Percentiles rank a stretch among this genome's conserved stretches.
These are phyloP conservation scores for Nebria ingens DNA, from an alignment of 1,140 invertebrate species.

Conservation along the genomic window DNA sequence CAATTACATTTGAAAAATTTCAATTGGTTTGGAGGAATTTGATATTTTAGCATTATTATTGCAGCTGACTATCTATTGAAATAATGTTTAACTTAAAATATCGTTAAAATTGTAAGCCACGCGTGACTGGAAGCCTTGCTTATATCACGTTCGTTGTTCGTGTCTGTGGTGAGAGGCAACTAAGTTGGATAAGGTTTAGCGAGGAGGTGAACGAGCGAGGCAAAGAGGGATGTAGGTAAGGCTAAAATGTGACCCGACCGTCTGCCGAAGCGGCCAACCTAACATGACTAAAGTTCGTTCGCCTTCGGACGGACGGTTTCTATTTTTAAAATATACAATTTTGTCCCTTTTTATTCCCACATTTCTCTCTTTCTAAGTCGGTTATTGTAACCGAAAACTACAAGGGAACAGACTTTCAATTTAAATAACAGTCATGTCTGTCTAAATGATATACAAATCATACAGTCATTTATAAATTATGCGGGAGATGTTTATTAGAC, in stretches of 20 bases:
- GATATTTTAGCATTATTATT: too few relatives aligned
- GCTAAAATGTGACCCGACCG: background rate
- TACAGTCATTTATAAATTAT: too few relatives aligned
- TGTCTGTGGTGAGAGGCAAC: slow-evolving; percentile 5
- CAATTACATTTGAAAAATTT: too few relatives aligned
- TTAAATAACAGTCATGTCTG: too few relatives aligned
- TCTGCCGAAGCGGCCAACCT: background rate
- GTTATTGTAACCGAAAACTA: too few relatives aligned
- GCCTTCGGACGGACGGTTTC: slow-evolving; percentile 1
- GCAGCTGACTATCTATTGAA: too few relatives aligned
- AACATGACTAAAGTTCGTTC: background rate
- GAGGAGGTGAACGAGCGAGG: background rate
- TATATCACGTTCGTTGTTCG: slow-evolving; percentile 1
- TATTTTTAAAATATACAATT: slow-evolving; percentile 1
- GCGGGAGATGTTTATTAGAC: too few relatives aligned
- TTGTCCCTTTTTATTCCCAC: background rate
- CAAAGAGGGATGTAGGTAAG: background rate
- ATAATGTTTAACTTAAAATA: too few relatives aligned
- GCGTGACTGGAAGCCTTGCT: slow-evolving; percentile 2
- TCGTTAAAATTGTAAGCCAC: background rate
- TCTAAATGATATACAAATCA: too few relatives aligned
- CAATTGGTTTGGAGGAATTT: too few relatives aligned
- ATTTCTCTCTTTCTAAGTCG: too few relatives aligned
- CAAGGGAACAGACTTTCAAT: too few relatives aligned
- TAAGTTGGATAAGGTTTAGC: background rate